phyloP scores from a whole-genome alignment of 2,888 invertebrate species.

The Brachypterus glaber region DNA sequence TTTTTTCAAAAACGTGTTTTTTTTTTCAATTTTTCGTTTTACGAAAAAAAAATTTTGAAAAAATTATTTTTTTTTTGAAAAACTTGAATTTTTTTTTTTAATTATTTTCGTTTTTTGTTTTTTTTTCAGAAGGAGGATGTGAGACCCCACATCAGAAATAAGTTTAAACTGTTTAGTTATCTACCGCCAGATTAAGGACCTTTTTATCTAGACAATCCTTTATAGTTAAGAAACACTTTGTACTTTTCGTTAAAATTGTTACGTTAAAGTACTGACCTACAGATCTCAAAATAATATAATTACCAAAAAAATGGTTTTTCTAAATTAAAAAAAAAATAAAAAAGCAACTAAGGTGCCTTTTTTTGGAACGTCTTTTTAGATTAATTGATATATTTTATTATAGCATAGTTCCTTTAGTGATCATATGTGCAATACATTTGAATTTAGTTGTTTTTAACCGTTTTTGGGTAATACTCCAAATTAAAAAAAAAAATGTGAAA shows the following conservation, averaged over 20 bases:
- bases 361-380: constrained; percentile 22
- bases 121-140: constrained; percentile 78
- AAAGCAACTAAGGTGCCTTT: constrained; percentile 28
- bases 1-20: too few species aligned
- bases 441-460: neutral
- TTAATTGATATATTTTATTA: constrained; percentile 9
- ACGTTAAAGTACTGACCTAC: constrained; percentile 34
- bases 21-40: too few species aligned
- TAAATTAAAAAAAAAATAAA: constrained; percentile 13
- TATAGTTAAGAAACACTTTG: constrained; percentile 21
- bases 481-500: too few species aligned
- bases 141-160: constrained; percentile 81
- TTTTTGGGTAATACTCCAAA: too few species aligned
- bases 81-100: too few species aligned
- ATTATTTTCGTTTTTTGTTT: constrained; percentile 15
- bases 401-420: constrained; percentile 12
- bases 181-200: constrained; percentile 66
- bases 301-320: constrained; percentile 6
- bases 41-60: too few species aligned
- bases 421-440: constrained; percentile 16
- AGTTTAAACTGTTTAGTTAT: constrained; percentile 82
- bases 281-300: constrained; percentile 14
- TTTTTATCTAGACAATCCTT: constrained; percentile 24
- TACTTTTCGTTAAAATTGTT: constrained; percentile 20
- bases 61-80: too few species aligned